Percentiles rank a stretch among this genome's conserved stretches.
These are phyloP conservation scores for Philonicus albiceps DNA, from an alignment of 2,888 invertebrate species.

Conservation along the genomic window DNA sequence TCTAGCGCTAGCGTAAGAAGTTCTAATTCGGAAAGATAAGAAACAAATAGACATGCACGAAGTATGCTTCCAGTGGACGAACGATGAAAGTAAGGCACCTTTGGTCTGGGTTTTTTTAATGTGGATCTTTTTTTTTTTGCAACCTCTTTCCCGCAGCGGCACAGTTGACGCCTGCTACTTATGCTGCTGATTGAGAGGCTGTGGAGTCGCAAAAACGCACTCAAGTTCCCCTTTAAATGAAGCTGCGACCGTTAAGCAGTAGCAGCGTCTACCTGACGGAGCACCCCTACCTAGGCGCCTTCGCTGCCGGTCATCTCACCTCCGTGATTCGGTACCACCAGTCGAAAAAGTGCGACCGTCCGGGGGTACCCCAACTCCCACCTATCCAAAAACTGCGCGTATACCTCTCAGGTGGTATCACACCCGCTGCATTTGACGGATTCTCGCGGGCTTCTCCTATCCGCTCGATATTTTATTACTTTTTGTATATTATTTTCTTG, in stretches of 20 bases:
- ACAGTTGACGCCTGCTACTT: background rate
- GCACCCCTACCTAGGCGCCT: background rate
- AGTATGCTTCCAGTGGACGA: background rate
- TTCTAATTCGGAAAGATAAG: conserved; percentile 16
- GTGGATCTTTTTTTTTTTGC: background rate
- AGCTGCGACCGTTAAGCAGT: background rate
- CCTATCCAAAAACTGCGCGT: background rate
- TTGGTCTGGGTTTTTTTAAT: background rate
- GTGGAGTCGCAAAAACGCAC: background rate
- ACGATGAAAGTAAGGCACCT: background rate
- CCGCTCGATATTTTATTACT: conserved; percentile 27
- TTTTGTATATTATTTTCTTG: conserved; percentile 19
- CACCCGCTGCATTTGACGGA: conserved; percentile 21
- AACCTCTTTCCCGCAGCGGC: background rate
- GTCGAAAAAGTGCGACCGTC: background rate
- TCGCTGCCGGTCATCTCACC: background rate
- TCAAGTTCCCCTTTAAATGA: background rate
- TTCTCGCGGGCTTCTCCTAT: conserved; percentile 20
- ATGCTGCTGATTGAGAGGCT: background rate
- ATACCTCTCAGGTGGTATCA: background rate
- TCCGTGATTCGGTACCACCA: background rate
- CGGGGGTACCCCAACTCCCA: conserved; percentile 1
- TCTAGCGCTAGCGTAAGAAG: background rate
- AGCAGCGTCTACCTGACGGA: background rate
- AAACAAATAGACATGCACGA: background rate